phyloP scores from a whole-genome alignment of 2,888 invertebrate genomes.

The Agriotes lineatus region DNA sequence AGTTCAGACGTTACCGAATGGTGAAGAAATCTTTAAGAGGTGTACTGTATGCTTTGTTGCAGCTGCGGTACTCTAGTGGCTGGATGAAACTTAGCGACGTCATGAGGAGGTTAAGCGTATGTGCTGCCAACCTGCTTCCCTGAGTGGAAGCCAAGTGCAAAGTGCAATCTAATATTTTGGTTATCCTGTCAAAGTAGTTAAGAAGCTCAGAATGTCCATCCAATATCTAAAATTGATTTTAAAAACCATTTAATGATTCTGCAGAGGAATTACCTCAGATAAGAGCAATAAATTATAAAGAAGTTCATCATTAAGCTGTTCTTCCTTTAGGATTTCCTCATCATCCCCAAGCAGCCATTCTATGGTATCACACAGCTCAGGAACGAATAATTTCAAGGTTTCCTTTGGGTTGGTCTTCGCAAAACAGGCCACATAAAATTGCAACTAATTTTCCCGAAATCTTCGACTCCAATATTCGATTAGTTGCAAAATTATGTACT shows the following conservation, averaged over 20 bases:
- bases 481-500: slow-evolving; percentile 79
- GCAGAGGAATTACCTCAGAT: slow-evolving; percentile 78
- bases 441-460: slow-evolving; percentile 87
- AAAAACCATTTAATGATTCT: too few relatives aligned
- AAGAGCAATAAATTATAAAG: slow-evolving; percentile 82
- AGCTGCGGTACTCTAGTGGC: slow-evolving; percentile 74
- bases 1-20: slow-evolving; percentile 68
- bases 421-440: slow-evolving; percentile 76
- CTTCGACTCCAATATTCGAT: slow-evolving; percentile 84
- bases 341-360: slow-evolving; percentile 72
- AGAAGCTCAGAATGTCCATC: slow-evolving; percentile 75
- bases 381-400: slow-evolving; percentile 79
- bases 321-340: slow-evolving; percentile 78
- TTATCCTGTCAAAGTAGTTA: slow-evolving; percentile 74
- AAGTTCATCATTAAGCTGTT: slow-evolving; percentile 82
- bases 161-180: slow-evolving; percentile 77
- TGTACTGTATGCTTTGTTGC: slow-evolving; percentile 71
- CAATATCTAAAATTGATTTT: slow-evolving; percentile 72
- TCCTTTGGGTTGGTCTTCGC: slow-evolving; percentile 76
- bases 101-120: slow-evolving; percentile 72
- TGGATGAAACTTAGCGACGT: slow-evolving; percentile 73
- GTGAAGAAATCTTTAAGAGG: slow-evolving; percentile 79
- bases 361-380: slow-evolving; percentile 78
- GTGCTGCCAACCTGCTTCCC: slow-evolving; percentile 74
- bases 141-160: slow-evolving; percentile 77